These are phyloP conservation scores for Rhopalosiphum maidis DNA, from an alignment of 1,140 invertebrate species.

Conservation along the genomic window DNA sequence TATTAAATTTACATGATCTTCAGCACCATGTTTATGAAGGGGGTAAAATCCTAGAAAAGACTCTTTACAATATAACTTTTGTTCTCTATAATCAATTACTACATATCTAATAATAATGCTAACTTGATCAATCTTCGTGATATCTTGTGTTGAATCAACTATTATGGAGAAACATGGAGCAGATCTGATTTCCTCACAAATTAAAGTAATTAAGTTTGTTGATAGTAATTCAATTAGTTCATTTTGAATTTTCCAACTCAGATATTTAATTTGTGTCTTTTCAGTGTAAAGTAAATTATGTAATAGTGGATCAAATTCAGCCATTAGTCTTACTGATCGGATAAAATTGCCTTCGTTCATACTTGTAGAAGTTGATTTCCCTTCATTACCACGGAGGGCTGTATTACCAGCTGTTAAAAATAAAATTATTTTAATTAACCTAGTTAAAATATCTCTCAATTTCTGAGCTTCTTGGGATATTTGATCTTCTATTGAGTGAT, in stretches of 20 bases:
- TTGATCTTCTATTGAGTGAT: background rate
- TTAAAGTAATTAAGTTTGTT: background rate
- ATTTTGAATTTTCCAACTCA: constrained; percentile 34
- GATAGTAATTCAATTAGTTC: constrained; percentile 15
- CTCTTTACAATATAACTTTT: background rate
- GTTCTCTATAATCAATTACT: background rate
- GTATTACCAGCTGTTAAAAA: constrained; percentile 34
- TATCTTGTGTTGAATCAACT: constrained; percentile 6
- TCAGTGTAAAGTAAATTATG: background rate
- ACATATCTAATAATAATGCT: constrained; percentile 36
- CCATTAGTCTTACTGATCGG: background rate
- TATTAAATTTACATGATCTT: constrained; percentile 15
- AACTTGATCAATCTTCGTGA: background rate
- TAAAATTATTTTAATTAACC: background rate
- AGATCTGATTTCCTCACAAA: constrained; percentile 7
- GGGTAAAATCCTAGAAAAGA: background rate
- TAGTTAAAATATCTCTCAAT: background rate
- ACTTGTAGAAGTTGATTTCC: background rate
- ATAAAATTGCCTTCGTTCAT: constrained; percentile 24
- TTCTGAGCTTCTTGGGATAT: background rate
- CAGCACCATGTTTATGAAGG: background rate
- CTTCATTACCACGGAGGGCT: background rate
- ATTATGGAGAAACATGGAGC: constrained; percentile 21
- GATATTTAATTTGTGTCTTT: background rate
- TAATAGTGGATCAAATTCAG: constrained; percentile 16